Percentiles rank a stretch among this genome's conserved stretches.
phyloP scores from a whole-genome alignment of 2,113 vertebrate species.

The Neogobius melanostomus region DNA sequence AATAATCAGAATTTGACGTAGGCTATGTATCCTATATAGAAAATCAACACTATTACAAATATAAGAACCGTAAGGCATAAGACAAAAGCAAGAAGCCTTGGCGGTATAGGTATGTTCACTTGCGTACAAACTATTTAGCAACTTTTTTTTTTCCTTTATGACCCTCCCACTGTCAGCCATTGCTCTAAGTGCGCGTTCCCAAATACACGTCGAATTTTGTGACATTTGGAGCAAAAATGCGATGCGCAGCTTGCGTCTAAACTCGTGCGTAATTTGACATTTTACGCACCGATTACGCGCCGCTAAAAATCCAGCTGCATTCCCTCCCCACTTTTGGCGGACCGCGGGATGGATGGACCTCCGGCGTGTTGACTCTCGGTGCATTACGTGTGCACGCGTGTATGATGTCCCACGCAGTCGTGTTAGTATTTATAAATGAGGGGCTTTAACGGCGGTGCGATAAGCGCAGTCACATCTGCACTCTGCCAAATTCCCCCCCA shows the following conservation, averaged over 20 bases:
- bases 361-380: conserved; percentile 1
- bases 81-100: too few relatives aligned
- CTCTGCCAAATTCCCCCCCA: conserved; percentile 37
- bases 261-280: background rate
- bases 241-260: background rate
- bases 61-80: too few relatives aligned
- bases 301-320: background rate
- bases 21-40: too few relatives aligned
- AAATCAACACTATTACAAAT: too few relatives aligned
- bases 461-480: conserved; percentile 61
- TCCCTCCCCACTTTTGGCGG: background rate
- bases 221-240: background rate
- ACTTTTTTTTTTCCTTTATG: too few relatives aligned
- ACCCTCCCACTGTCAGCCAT: background rate
- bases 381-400: conserved; percentile 12
- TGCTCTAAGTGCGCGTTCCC: too few relatives aligned
- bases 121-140: too few relatives aligned
- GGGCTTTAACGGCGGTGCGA: conserved; percentile 58
- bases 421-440: conserved; percentile 67
- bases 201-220: background rate
- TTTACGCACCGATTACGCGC: conserved; percentile 2
- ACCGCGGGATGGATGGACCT: background rate
- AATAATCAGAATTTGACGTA: too few relatives aligned
- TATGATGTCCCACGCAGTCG: conserved; percentile 19
- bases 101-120: too few relatives aligned